These are phyloP conservation scores for Lithophane semibrunnea DNA, from an alignment of 2,888 invertebrate genomes.

Conservation along the genomic window DNA sequence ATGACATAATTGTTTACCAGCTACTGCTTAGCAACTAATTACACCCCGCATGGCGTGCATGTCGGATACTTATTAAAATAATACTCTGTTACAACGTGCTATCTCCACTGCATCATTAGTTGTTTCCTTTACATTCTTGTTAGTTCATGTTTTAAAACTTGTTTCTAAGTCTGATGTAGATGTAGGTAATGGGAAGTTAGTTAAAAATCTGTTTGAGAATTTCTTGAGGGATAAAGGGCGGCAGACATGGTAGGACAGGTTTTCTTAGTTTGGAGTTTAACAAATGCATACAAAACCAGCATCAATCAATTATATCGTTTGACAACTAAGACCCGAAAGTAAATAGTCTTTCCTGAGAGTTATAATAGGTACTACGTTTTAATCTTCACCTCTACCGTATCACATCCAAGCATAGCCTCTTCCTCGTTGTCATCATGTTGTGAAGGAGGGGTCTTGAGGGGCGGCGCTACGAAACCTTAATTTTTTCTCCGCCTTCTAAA, in stretches of 20 bases:
- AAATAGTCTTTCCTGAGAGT: neutral
- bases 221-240: neutral
- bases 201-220: conserved; percentile 14
- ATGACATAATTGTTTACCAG: conserved; percentile 46
- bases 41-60: conserved; percentile 32
- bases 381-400: neutral
- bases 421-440: too few species aligned
- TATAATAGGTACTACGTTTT: too few species aligned
- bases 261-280: neutral
- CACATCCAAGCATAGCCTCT: neutral
- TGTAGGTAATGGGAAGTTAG: conserved; percentile 11
- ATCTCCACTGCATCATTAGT: conserved; percentile 57
- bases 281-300: neutral
- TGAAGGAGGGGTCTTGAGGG: too few species aligned
- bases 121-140: conserved; percentile 65
- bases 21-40: conserved; percentile 50
- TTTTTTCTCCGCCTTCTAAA: neutral
- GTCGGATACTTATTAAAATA: conserved; percentile 62
- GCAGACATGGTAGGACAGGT: too few species aligned
- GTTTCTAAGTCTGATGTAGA: conserved; percentile 43
- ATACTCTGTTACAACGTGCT: conserved; percentile 52
- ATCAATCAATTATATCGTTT: neutral
- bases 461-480: too few species aligned
- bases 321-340: neutral
- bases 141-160: conserved; percentile 49